Evolutionary conservation across 2,113 vertebrate genomes (phyloP), one percentile per base, ranked within the genome.

Genomic region (Nanorana parkeri): DNA sequence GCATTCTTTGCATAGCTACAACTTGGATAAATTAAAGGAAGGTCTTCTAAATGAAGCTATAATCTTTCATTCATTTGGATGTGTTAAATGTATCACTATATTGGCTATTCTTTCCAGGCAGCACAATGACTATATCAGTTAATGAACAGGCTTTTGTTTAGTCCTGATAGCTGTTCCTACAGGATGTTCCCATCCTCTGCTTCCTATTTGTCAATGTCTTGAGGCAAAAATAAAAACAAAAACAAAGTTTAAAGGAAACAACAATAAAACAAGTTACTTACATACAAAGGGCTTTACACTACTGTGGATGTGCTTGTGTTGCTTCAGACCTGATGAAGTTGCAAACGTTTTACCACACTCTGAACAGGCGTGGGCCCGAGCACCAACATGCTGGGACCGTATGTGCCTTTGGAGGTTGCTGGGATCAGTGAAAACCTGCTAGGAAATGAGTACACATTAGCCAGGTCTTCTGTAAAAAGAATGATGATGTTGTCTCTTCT

Each of bases 351-450:
- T 99, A 87, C 98, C 98, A 87, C 98, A 99, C 92, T 99, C 98
- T 52, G 97, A 96, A 92, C 98, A 99, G 60, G 97, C 97, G 41
- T 99, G 98, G 67, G 97, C 96, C 90, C 97, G 94, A 61, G 98
- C 98, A 85, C 98, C 98, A 41, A 99, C 96, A 26, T 99, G 98
- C 94, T 99, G 98, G 17, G 98, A 99, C 91, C 98, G 96, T 90
- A 99, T 99, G 91, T 99, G 98, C 90, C 98, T 97, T 96, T 99
- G 98, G 80, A 99, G 97, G 97, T 99, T 99, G 95, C 97, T 99
- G 94, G 98, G 98, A 96, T 99, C 98, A 94, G 98, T 99, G 95
- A 99, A 99, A 95, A 99, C 97, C 98, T 99, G 98, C 97, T 98
- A 96, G 96, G 96, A 95, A 94, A 95, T 92, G 92, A 93, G 95